Conservation (phyloP, 2,888 invertebrate species). For the Penaeus monodon region DNA sequence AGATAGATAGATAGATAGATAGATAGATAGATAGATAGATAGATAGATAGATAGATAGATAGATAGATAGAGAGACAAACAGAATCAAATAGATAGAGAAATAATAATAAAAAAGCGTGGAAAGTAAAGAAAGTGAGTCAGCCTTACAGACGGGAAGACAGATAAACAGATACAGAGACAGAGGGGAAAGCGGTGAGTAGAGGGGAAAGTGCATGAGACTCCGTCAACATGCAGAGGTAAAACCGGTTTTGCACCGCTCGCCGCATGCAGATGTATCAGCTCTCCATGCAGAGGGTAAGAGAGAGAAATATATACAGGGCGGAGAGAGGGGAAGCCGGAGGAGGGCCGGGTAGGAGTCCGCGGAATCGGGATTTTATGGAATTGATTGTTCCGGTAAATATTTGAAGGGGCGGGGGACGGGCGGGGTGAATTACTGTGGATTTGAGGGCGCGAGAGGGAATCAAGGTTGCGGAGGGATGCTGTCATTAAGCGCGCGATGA, state of each 20-base stretch:
- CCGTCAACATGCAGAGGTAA: no score
- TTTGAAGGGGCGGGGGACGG: background rate
- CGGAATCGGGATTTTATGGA: background rate
- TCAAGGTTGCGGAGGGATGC: background rate
- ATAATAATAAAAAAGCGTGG: no score
- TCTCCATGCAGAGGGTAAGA: no score
- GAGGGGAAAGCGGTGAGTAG: conserved; percentile 13
- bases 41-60: no score
- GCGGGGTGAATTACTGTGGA: background rate
- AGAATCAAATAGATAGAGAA: no score
- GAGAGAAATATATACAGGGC: no score
- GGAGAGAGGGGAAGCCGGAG: background rate
- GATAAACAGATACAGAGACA: conserved; percentile 10
- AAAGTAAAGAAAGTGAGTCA: background rate
- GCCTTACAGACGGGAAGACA: conserved; percentile 12
- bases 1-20: no score
- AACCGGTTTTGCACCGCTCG: no score
- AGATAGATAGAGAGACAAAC: background rate
- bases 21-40: no score
- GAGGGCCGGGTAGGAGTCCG: background rate
- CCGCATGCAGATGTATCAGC: no score
- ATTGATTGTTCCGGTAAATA: no score
- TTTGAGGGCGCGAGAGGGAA: background rate
- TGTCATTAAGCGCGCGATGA: no score
- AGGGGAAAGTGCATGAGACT: background rate